Base-by-base conservation (phyloP, 1,140 invertebrate genomes). In the Brachionus sp. region DNA sequence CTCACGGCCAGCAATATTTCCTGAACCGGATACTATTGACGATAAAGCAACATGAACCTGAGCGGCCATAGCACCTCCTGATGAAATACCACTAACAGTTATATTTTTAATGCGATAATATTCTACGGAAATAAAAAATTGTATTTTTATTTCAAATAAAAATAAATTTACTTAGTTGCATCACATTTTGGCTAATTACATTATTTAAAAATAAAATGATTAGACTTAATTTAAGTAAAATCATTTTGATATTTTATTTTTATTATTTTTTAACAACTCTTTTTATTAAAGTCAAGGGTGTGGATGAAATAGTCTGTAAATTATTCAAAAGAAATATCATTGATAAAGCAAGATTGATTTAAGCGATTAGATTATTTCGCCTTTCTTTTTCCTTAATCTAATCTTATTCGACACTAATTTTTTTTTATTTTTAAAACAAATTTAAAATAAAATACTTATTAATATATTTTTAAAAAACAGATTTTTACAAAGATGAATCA, bases 41-140 rank as follows among this genome's bases (percentile, higher is more conserved):
- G 88, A 89, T 66, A 85, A 86, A 1, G 87, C 88, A 5, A 89
- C 88, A 84, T 90, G 89, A 37, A 88, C 85, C 84, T 90, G 89
- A 53, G 86, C 86, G 29, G 89, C 88, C 87, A 90, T 88, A 39
- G 86, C 86, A 44, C 86, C 89, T 35, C 89, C 89, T 33, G 88
- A 86, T 6, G 87, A 89, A 10, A 90, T 86, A 6, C 89, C 89
- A 39, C 88, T 89, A 0, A 89, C 88, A 5, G 88, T 89, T 4
- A 89, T 84, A 9, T 84, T 83, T 2, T 64, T 77, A 12, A 75
- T 0, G 33, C 50, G 39, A 88, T 87, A 3, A 89, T 86, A 85
- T 88, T 87, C 83, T 85, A 25, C 7, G n/a, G n/a, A 57, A 50
- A 13, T 13, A 50, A 50, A 50, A 5, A 50, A 0, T 50, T 3